Evolutionary conservation across 2,113 vertebrate species (phyloP).

Genomic region (Dromiciops gliroides): DNA sequence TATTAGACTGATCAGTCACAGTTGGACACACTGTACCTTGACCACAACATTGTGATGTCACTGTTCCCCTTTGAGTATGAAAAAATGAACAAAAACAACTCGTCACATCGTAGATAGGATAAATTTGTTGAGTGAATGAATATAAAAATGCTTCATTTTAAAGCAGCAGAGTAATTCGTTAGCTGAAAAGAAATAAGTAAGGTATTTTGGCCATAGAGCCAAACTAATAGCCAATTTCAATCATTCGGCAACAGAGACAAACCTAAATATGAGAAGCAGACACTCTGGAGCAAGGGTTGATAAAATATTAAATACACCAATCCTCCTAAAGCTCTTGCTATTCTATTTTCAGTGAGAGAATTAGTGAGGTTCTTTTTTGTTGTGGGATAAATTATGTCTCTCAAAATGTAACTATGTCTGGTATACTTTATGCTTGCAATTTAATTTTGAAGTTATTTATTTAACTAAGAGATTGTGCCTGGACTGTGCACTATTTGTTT

Average conservation of each 20-base stretch:
- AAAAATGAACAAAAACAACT: background rate
- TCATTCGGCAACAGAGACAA: conserved; percentile 17
- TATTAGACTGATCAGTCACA: background rate
- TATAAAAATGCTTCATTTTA: background rate
- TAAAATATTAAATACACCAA: background rate
- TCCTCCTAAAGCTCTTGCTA: background rate
- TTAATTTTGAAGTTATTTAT: background rate
- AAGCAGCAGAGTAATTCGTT: conserved; percentile 13
- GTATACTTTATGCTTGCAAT: background rate
- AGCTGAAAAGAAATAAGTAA: conserved; percentile 5
- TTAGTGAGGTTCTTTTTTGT: background rate
- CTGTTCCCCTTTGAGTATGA: background rate
- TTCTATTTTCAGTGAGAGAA: background rate
- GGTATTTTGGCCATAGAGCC: conserved; percentile 27
- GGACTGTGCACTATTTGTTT: background rate
- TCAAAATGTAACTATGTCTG: background rate
- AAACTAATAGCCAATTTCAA: conserved; percentile 36
- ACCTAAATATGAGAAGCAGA: conserved; percentile 6
- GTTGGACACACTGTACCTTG: background rate
- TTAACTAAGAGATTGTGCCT: background rate
- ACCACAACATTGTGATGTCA: background rate
- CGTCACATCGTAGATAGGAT: background rate
- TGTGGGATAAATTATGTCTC: background rate
- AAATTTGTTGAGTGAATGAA: background rate
- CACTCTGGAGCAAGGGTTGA: background rate